phyloP scores from a whole-genome alignment of 2,888 invertebrate genomes.

The Brachycybe producta region DNA sequence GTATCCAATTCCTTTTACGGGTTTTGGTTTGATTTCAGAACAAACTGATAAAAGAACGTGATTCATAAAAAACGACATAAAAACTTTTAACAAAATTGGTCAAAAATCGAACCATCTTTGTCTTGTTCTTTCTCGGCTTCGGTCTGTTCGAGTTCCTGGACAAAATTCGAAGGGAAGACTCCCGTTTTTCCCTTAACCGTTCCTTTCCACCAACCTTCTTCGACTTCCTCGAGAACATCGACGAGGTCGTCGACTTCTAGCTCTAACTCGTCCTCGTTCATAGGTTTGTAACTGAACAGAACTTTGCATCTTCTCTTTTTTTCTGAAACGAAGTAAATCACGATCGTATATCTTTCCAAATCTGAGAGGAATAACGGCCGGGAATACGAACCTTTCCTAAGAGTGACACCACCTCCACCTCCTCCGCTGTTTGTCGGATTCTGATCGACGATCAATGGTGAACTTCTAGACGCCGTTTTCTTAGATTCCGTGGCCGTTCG shows the following conservation, averaged over 20 bases:
- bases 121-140: constrained; percentile 17
- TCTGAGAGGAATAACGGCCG: constrained; percentile 25
- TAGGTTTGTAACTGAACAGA: constrained; percentile 79
- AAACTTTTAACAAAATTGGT: neutral
- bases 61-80: too few species aligned
- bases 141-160: constrained; percentile 40
- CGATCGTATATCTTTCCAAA: constrained; percentile 7
- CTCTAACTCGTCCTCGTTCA: constrained; percentile 82
- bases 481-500: too few species aligned
- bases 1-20: constrained; percentile 33
- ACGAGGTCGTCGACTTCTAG: constrained; percentile 77
- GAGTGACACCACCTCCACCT: neutral
- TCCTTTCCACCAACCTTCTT: constrained; percentile 79
- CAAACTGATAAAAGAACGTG: neutral
- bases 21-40: constrained; percentile 32
- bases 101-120: constrained; percentile 9
- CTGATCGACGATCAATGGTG: too few species aligned
- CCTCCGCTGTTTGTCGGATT: too few species aligned
- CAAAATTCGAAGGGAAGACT: constrained; percentile 94
- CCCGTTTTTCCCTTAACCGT: constrained; percentile 65
- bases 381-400: neutral
- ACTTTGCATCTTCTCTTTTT: constrained; percentile 58
- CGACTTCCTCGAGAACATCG: constrained; percentile 79
- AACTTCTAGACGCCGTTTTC: too few species aligned
- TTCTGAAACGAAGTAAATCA: constrained; percentile 24